Base-by-base conservation (phyloP, 2,888 invertebrate genomes). In the Petrolisthes manimaculis region DNA sequence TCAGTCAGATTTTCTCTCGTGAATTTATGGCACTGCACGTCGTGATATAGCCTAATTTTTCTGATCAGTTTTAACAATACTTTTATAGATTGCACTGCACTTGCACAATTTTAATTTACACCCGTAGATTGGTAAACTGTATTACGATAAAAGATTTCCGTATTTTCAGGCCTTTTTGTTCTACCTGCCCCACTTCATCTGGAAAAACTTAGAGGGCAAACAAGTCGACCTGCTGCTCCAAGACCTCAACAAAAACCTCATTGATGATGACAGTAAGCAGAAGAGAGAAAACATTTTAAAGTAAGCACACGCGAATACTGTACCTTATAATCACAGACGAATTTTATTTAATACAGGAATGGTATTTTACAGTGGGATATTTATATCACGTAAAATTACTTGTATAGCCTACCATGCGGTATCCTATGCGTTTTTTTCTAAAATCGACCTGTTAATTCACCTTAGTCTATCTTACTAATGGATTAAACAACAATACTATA, bases 101-200 rank as follows among this genome's bases (percentile, higher is more conserved):
- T 37, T 37, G 37, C 37, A 37, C 37, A 37, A 37, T 37, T 37
- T 37, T 37, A 37, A 37, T 37, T 37, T 37, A 37, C 37, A 37
- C 37, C 2, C 37, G 37, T 37, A 0, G 37, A 37, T 37, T 37
- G 37, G 37, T 37, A 37, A 37, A 37, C 37, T 37, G 37, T 37
- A 37, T 1, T 37, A 37, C 37, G 37, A 37, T 37, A 37, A 37
- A 37, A 37, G 37, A 37, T 37, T 37, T 37, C 37, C 37, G 2
- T 37, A 37, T 37, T 37, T 37, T 37, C 87, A 91, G 91, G 91
- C 89, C 0, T 86, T 81, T 79, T 54, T 89, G 21, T 91, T 91
- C 87, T 91, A 91, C 87, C 82, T 91, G 21, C 91, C 91, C 12
- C 91, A 91, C 82, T 37, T 81, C 9, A 69, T 91, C n/a, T 91